Percentiles rank a stretch among this genome's conserved stretches.
phyloP scores from a whole-genome alignment of 2,113 vertebrate species.

The cat (Felis catus) region F.catus_Fca126_mat1.0 CM031415.1:106510501-106511000 shows the following conservation, averaged over 20 bases:
- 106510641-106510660: neutral
- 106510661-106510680: neutral
- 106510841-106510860: neutral
- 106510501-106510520: neutral
- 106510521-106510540: neutral
- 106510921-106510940: neutral
- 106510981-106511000: neutral
- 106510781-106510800: neutral
- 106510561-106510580: neutral
- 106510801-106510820: neutral
- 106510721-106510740: neutral
- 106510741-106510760: neutral
- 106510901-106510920: neutral
- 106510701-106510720: neutral
- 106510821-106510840: neutral
- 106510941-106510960: neutral
- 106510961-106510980: neutral
- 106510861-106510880: neutral
- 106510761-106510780: neutral
- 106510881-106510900: neutral
- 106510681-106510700: neutral
- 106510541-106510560: neutral
- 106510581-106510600: neutral
- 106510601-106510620: neutral
- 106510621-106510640: neutral